phyloP scores from a whole-genome alignment of 2,888 invertebrate species.

The Drosophila pseudotakahashii region DNA sequence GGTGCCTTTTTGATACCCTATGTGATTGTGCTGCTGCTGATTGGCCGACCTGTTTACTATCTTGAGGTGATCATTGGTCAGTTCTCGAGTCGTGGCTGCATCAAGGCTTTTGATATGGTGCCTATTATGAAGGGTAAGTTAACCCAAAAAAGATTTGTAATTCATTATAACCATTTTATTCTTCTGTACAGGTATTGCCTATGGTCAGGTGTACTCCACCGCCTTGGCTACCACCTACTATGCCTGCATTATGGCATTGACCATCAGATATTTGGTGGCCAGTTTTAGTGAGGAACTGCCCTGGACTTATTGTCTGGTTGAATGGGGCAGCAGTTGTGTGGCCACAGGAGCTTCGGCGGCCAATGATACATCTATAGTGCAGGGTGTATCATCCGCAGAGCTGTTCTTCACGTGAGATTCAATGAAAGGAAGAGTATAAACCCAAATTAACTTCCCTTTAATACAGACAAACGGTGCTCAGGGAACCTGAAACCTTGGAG shows the following conservation, averaged over 20 bases:
- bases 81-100: constrained; percentile 89
- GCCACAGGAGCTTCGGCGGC: constrained; percentile 64
- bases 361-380: constrained; percentile 48
- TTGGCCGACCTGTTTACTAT: constrained; percentile 89
- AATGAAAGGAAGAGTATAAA: accelerated
- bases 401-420: constrained; percentile 83
- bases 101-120: constrained; percentile 87
- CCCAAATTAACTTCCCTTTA: accelerated
- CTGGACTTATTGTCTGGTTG: constrained; percentile 86
- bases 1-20: constrained; percentile 89
- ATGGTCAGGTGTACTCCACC: constrained; percentile 86
- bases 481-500: constrained; percentile 84
- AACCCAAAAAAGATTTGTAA: accelerated
- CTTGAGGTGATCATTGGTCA: constrained; percentile 90
- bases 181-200: constrained; percentile 85
- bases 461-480: constrained; percentile 85
- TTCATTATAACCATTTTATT: not conserved
- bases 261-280: constrained; percentile 87
- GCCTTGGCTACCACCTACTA: constrained; percentile 88
- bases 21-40: constrained; percentile 86
- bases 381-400: constrained; percentile 82
- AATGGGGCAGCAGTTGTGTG: constrained; percentile 85
- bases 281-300: constrained; percentile 87
- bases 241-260: constrained; percentile 88
- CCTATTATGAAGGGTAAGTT: constrained; percentile 89